Evolutionary conservation across 1,140 invertebrate species (phyloP).

Genomic region (Ylistrum balloti): DNA sequence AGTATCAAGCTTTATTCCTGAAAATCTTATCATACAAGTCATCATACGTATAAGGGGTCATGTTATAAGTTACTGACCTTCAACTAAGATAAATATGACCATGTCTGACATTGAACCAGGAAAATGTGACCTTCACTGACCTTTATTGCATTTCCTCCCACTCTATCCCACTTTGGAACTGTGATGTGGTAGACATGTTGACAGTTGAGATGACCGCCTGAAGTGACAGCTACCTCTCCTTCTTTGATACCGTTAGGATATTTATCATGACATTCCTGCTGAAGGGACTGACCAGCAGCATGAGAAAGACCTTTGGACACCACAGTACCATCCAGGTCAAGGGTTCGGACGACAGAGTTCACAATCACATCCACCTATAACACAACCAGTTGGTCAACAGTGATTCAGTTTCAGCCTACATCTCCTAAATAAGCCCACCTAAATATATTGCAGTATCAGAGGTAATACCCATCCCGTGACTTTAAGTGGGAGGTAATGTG

Average conservation of each 20-base stretch:
- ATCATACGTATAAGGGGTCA: too few species aligned
- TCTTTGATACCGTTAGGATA: not conserved
- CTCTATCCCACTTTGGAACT: not conserved
- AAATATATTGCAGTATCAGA: too few species aligned
- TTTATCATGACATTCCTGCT: not conserved
- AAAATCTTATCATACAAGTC: too few species aligned
- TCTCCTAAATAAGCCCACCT: too few species aligned
- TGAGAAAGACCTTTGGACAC: not conserved
- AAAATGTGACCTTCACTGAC: not conserved
- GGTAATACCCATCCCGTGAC: too few species aligned
- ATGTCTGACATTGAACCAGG: too few species aligned
- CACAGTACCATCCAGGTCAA: not conserved
- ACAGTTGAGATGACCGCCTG: not conserved
- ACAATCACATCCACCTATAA: slow-evolving; percentile 2
- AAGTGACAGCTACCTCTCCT: not conserved
- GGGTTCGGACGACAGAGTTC: not conserved
- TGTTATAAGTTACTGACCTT: too few species aligned
- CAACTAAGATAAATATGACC: not conserved
- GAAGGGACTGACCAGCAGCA: not conserved
- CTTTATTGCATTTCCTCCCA: not conserved
- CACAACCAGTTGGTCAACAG: not conserved
- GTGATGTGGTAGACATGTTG: slow-evolving; percentile 4
- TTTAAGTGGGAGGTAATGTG: too few species aligned
- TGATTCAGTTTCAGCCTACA: too few species aligned
- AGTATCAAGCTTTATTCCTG: too few species aligned